These are phyloP conservation scores for Drosophila saltans DNA, from an alignment of 1,140 invertebrate species.

Conservation along the genomic window DNA sequence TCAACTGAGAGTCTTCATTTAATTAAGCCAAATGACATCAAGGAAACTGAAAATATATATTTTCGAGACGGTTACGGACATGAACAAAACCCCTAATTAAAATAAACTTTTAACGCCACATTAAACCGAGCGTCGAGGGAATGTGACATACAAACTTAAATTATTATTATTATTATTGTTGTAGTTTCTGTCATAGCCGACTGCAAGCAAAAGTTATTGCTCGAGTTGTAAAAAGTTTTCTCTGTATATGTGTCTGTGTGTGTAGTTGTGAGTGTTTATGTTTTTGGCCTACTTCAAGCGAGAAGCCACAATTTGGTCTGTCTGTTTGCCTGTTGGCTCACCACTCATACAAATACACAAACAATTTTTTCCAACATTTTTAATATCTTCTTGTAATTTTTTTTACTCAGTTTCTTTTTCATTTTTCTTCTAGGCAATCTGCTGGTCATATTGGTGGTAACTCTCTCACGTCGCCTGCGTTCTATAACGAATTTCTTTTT, in stretches of 20 bases:
- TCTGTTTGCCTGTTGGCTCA: neutral
- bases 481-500: slow-evolving; percentile 94
- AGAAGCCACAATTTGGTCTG: neutral
- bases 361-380: slow-evolving; percentile 32
- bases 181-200: neutral
- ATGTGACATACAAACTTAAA: slow-evolving; percentile 16
- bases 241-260: neutral
- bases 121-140: slow-evolving; percentile 46
- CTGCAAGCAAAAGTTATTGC: slow-evolving; percentile 44
- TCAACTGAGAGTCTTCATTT: slow-evolving; percentile 39
- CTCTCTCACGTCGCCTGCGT: slow-evolving; percentile 89
- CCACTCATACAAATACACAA: neutral
- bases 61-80: slow-evolving; percentile 22
- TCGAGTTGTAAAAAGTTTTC: slow-evolving; percentile 38
- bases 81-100: slow-evolving; percentile 46
- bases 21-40: slow-evolving; percentile 34
- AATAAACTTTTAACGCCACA: slow-evolving; percentile 60
- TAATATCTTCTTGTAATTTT: slow-evolving; percentile 20
- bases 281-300: neutral
- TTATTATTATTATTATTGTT: slow-evolving; percentile 23
- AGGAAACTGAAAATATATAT: slow-evolving; percentile 5
- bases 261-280: neutral
- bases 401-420: slow-evolving; percentile 6
- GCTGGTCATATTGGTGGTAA: slow-evolving; percentile 92
- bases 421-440: slow-evolving; percentile 88